These are phyloP conservation scores for Bacillus rossius DNA, from an alignment of 1,140 invertebrate genomes.

Conservation along the genomic window DNA sequence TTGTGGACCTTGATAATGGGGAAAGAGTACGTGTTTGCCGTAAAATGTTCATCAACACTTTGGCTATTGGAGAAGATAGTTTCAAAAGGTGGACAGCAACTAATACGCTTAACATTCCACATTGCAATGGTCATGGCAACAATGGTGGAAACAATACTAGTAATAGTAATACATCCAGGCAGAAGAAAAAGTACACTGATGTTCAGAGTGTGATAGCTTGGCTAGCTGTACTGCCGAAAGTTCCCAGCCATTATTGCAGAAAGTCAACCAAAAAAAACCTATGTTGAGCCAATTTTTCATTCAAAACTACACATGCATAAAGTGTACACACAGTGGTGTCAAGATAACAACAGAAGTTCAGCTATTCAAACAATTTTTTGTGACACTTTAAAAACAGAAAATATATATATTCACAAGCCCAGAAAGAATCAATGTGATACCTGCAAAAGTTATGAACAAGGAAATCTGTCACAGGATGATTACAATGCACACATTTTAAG, in stretches of 20 bases:
- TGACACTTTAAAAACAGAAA: not conserved
- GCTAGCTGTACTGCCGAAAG: not conserved
- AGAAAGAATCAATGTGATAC: constrained; percentile 12
- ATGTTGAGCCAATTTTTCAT: constrained; percentile 9
- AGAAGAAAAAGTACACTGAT: no score
- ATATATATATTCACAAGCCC: constrained; percentile 9
- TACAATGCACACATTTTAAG: constrained; percentile 4
- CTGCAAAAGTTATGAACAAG: not conserved
- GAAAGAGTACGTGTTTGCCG: no score
- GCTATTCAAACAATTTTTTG: constrained; percentile 11
- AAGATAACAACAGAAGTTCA: not conserved
- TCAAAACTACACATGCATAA: constrained; percentile 2
- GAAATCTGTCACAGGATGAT: not conserved
- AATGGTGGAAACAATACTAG: no score
- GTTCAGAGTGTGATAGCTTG: constrained; percentile 6
- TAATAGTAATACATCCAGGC: no score
- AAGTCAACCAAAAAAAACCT: constrained; percentile 3
- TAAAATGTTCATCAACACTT: no score
- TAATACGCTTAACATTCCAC: no score
- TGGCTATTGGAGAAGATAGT: no score
- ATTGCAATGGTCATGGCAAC: no score
- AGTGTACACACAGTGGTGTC: not conserved
- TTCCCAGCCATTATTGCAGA: constrained; percentile 16
- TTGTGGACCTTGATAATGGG: no score
- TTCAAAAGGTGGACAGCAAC: no score